Evolutionary conservation across 1,140 invertebrate genomes (phyloP).

Genomic region (Mizuhopecten yessoensis): DNA sequence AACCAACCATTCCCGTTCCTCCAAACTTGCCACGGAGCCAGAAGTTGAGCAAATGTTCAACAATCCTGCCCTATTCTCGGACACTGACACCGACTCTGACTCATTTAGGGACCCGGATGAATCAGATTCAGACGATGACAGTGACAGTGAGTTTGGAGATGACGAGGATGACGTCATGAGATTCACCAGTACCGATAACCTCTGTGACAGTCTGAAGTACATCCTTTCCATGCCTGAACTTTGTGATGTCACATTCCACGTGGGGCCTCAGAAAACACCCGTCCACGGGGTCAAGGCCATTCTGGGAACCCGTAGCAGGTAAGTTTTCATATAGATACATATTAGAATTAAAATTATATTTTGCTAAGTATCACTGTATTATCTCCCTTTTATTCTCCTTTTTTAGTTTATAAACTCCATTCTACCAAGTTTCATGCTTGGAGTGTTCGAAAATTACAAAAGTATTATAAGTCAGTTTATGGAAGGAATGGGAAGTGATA

Average conservation of each 20-base stretch:
- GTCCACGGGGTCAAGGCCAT: constrained; percentile 97
- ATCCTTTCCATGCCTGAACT: constrained; percentile 92
- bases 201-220: constrained; percentile 50
- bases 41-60: background rate
- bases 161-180: constrained; percentile 27
- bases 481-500: no score
- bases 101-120: background rate
- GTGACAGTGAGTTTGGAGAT: background rate
- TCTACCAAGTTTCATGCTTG: no score
- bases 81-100: background rate
- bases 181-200: constrained; percentile 50
- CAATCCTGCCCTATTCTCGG: background rate
- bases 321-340: constrained; percentile 66
- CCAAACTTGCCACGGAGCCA: background rate
- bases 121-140: background rate
- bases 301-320: constrained; percentile 94
- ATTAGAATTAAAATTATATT: no score
- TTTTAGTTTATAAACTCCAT: no score
- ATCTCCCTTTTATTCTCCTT: no score
- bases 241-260: no score
- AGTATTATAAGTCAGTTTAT: no score
- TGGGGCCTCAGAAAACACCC: constrained; percentile 95
- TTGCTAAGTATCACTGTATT: no score
- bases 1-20: background rate
- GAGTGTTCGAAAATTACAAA: no score